Conservation (phyloP, 2,888 invertebrate genomes). For the Lucinisca nassula region DNA sequence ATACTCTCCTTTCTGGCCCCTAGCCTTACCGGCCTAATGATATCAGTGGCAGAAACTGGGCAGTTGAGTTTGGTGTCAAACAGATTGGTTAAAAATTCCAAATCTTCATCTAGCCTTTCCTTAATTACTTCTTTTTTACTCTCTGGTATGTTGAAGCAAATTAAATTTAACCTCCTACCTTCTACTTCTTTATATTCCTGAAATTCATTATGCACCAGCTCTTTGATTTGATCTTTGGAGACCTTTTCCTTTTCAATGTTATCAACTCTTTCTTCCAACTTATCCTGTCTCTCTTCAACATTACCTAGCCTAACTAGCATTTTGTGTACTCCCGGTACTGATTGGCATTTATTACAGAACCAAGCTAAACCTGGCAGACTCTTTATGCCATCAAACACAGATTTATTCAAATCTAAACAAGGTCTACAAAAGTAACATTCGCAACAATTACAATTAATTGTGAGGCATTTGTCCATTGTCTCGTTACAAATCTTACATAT, state of each 20-base stretch:
- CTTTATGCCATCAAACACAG: too few relatives aligned
- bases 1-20: neutral
- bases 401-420: too few relatives aligned
- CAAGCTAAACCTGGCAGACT: too few relatives aligned
- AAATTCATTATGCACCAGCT: neutral
- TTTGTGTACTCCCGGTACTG: too few relatives aligned
- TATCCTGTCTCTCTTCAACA: too few relatives aligned
- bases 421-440: too few relatives aligned
- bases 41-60: neutral
- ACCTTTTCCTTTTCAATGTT: neutral
- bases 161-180: neutral
- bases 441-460: too few relatives aligned
- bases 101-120: neutral
- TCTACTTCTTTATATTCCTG: neutral
- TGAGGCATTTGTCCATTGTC: too few relatives aligned
- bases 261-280: too few relatives aligned
- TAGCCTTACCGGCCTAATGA: neutral
- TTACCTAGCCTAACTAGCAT: too few relatives aligned
- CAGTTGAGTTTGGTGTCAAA: neutral
- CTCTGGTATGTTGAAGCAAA: neutral
- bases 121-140: neutral
- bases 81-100: neutral
- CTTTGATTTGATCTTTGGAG: neutral
- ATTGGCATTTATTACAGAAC: too few relatives aligned
- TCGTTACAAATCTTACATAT: too few relatives aligned